phyloP scores from a whole-genome alignment of 2,888 invertebrate genomes.

The Lithophane ornitopus region DNA sequence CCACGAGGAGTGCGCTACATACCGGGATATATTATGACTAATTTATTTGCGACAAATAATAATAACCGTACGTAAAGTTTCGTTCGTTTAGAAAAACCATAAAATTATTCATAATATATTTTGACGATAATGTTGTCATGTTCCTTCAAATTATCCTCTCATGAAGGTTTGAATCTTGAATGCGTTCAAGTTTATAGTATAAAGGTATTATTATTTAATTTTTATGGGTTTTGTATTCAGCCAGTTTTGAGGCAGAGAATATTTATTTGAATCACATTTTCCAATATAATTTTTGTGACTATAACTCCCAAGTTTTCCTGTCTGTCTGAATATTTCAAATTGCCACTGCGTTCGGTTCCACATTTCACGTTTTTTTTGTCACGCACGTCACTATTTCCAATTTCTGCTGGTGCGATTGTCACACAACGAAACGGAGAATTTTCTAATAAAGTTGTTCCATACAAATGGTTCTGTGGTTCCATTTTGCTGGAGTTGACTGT shows the following conservation, averaged over 20 bases:
- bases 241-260: neutral
- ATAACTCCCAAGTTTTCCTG: constrained; percentile 5
- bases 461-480: constrained; percentile 63
- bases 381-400: constrained; percentile 72
- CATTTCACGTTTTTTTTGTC: constrained; percentile 63
- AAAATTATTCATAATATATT: too few relatives aligned
- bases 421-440: constrained; percentile 62
- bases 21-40: neutral
- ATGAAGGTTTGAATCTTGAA: too few relatives aligned
- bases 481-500: constrained; percentile 55
- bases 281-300: constrained; percentile 16
- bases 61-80: neutral
- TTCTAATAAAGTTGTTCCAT: constrained; percentile 70
- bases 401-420: constrained; percentile 68
- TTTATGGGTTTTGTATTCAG: too few relatives aligned
- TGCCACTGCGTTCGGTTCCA: constrained; percentile 24
- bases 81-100: too few relatives aligned
- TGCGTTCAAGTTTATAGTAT: too few relatives aligned
- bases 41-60: constrained; percentile 35
- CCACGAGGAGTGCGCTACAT: constrained; percentile 40
- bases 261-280: constrained; percentile 4
- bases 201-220: too few relatives aligned
- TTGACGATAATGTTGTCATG: too few relatives aligned
- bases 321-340: constrained; percentile 33
- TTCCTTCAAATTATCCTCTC: too few relatives aligned